Evolutionary conservation across 2,888 invertebrate species (phyloP).

Genomic region (Chaetoderma sp.): DNA sequence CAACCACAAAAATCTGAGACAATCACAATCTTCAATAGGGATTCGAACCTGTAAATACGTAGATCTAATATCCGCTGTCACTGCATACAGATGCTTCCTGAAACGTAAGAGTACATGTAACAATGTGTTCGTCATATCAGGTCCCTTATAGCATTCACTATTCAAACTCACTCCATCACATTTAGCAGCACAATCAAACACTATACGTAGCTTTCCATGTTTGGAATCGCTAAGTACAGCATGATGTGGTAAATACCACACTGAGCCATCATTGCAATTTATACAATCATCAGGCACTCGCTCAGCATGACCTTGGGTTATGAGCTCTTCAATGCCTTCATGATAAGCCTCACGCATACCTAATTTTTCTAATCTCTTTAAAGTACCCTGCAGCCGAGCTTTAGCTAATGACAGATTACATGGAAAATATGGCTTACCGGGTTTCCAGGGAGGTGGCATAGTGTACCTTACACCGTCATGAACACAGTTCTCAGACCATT

Average conservation of each 20-base stretch:
- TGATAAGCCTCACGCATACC: not conserved
- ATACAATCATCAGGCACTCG: not conserved
- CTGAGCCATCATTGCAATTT: not conserved
- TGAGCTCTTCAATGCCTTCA: not conserved
- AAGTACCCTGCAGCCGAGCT: too few species aligned
- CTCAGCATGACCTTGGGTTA: not conserved
- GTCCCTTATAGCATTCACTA: not conserved
- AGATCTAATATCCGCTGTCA: conserved; percentile 11
- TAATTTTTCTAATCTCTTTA: too few species aligned
- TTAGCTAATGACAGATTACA: too few species aligned
- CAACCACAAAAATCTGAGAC: conserved; percentile 17
- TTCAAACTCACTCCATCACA: conserved; percentile 1
- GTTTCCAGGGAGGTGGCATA: too few species aligned
- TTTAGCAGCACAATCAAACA: conserved; percentile 7
- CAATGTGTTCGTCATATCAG: conserved; percentile 5
- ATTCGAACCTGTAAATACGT: conserved; percentile 19
- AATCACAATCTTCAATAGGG: not conserved
- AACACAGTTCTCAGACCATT: too few species aligned
- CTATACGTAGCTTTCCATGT: conserved; percentile 6
- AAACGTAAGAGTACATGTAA: conserved; percentile 6
- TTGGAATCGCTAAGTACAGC: not conserved
- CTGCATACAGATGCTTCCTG: too few species aligned
- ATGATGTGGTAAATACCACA: conserved; percentile 14
- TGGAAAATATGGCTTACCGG: too few species aligned
- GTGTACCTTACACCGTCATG: too few species aligned